phyloP scores from a whole-genome alignment of 2,888 invertebrate genomes.

The Byasa hedistus region DNA sequence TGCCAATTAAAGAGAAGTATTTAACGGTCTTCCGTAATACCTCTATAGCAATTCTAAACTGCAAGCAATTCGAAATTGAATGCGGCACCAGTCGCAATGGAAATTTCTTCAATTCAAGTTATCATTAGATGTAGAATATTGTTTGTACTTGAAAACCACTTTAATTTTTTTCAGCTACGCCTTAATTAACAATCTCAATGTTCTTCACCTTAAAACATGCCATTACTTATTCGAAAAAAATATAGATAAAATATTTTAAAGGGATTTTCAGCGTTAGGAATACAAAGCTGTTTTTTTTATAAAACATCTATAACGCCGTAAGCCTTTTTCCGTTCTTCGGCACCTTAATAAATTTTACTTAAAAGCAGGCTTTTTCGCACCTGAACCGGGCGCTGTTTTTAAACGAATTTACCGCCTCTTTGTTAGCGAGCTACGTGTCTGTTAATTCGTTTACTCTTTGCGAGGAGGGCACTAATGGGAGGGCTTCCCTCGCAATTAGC shows the following conservation, averaged over 20 bases:
- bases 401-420: constrained; percentile 70
- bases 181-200: not conserved
- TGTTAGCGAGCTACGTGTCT: constrained; percentile 62
- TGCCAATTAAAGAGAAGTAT: constrained; percentile 56
- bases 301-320: constrained; percentile 34
- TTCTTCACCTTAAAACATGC: not conserved
- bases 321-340: constrained; percentile 43
- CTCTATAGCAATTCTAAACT: constrained; percentile 43
- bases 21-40: constrained; percentile 47
- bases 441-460: constrained; percentile 77
- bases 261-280: not conserved
- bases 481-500: constrained; percentile 75
- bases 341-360: constrained; percentile 70
- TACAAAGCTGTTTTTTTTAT: not conserved
- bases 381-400: constrained; percentile 66
- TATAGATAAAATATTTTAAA: not conserved
- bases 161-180: not conserved
- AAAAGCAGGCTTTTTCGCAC: constrained; percentile 69
- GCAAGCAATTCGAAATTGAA: constrained; percentile 39
- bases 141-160: not conserved
- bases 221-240: not conserved
- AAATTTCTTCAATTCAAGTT: not conserved
- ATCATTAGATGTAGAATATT: too few species aligned
- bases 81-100: constrained; percentile 9
- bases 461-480: constrained; percentile 64